Base-by-base conservation (phyloP, 2,888 invertebrate species). In the Sesia bembeciformis region DNA sequence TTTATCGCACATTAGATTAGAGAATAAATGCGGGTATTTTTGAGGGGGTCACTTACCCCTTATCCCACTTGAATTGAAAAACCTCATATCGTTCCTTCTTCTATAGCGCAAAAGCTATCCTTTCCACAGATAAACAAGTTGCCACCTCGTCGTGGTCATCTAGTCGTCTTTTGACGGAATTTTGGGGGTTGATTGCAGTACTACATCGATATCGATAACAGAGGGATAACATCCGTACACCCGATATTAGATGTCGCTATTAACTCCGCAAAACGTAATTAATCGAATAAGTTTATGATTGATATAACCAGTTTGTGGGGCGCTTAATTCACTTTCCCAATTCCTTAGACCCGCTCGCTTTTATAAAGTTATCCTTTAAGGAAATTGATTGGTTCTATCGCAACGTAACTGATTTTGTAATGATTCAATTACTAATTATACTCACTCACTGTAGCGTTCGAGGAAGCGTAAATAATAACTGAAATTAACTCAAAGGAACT, bases 181-280 rank as follows among this genome's bases (percentile, higher is more conserved):
- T 23, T 23, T 23, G 23, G 23, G 2, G 23, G 23, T 23, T 23
- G 23, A 23, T 23, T 23, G 23, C 23, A 23, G 2, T 8, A 46
- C 4, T 7, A 50, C n/a, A 52, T 52, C 4, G 55, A 55, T 56
- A 58, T 60, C 58, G 57, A 60, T 51, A 57, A 56, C 7, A 4
- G 4, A n/a, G 3, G n/a, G 5, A 7, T 50, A 6, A 38, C 87
- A 72, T 67, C 84, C 68, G 81, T 85, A 67, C 63, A 59, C 58
- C 67, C 78, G 76, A 84, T 88, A 88, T 86, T 88, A 88, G 88
- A 87, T 88, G 89, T 87, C 85, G 87, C 89, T 87, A 89, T 89
- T 89, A 89, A 88, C 88, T 88, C 86, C 89, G 88, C 88, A 89
- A 89, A 89, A 89, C 86, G 88, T 89, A 89, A 89, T 89, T 89